Base-by-base conservation (phyloP, 2,888 invertebrate species). In the Pyrrhia umbra region DNA sequence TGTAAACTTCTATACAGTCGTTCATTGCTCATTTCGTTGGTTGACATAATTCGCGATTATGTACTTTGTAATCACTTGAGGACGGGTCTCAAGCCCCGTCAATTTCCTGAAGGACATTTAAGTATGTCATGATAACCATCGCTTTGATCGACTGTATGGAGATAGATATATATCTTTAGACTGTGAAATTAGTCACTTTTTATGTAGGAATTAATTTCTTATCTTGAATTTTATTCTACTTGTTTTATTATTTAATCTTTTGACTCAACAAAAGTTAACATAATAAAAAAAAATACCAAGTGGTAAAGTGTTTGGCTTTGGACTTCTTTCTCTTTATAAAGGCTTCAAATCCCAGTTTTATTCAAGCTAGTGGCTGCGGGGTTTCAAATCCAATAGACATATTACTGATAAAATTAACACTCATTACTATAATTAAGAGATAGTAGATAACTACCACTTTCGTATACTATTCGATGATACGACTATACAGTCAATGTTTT, bases 191-290 rank as follows among this genome's bases (percentile, higher is more conserved):
- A 50, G 30, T 18, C 39, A 47, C 9, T 55, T 42, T 42, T 15
- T 40, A 20, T 67, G 39, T 68, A 57, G 20, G 25, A 51, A 25
- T 21, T 46, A 5, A 27, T 55, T 46, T 10, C 16, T 15, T 45
- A 63, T n/a, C n/a, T n/a, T 43, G 25, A 16, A 27, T 62, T 47
- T 40, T 34, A 34, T 43, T 42, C 49, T 69, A 39, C 23, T 72
- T 54, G 73, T 27, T 54, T 49, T 16, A 34, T 58, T 58, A 18
- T 69, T 66, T 52, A 27, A 66, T 69, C 13, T 49, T 57, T 57
- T 69, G 72, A 69, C 67, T 67, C 67, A 69, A 70, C 55, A 62
- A 59, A 37, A 39, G 27, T 27, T n/a, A n/a, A n/a, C 23, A 47
- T 56, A 43, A 30, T 34, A 21, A 56, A 8, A 1, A 43, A 3